phyloP scores from a whole-genome alignment of 2,113 vertebrate genomes.

The Scartelaos histophorus region DNA sequence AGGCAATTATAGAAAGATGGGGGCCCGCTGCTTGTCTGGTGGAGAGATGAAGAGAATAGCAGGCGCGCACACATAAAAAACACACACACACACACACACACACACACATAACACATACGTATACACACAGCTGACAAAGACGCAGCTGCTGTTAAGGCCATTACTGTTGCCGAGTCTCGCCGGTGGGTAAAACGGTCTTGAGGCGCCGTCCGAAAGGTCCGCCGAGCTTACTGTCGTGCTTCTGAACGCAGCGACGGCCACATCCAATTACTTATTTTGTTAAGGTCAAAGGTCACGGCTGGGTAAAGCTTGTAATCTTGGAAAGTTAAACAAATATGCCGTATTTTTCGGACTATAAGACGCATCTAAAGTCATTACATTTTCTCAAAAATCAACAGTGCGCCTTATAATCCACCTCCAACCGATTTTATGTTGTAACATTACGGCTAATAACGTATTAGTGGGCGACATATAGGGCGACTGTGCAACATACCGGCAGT shows the following conservation, averaged over 20 bases:
- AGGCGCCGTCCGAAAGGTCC: conserved; percentile 49
- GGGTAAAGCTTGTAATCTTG: neutral
- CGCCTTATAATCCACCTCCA: too few relatives aligned
- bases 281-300: neutral
- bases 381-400: too few relatives aligned
- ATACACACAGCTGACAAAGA: conserved; percentile 40
- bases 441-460: too few relatives aligned
- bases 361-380: too few relatives aligned
- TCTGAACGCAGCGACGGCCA: conserved; percentile 23
- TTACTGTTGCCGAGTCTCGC: conserved; percentile 52
- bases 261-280: neutral
- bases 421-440: too few relatives aligned
- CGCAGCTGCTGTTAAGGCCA: conserved; percentile 50
- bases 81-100: conserved; percentile 26
- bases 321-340: neutral
- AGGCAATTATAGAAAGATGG: conserved; percentile 66
- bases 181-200: conserved; percentile 43
- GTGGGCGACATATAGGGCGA: too few relatives aligned
- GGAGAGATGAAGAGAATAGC: conserved; percentile 55
- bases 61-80: conserved; percentile 21
- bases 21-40: conserved; percentile 43
- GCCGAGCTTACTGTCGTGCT: conserved; percentile 16
- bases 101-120: conserved; percentile 17
- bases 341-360: too few relatives aligned
- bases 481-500: too few relatives aligned